Evolutionary conservation across 2,797 vertebrate species (phyloP), one percentile per base, ranked within the genome.

Genomic region (Pelochelys cantorii): DNA sequence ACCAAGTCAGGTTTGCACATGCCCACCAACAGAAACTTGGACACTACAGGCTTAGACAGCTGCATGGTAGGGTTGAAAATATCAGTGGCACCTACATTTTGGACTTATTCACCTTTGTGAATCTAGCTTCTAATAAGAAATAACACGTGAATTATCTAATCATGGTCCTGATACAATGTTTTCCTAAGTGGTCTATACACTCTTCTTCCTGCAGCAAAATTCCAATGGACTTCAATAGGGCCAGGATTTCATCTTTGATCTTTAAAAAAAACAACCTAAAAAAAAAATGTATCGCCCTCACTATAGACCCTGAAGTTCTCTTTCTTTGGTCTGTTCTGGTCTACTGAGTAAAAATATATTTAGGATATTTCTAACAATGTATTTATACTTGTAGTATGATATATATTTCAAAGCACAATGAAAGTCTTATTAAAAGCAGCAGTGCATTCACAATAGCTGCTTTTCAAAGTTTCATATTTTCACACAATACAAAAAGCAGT

Each of bases 301-400:
- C 54, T 2, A 11, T 1, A 1, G 11, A 31, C 4, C 1, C 15
- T 0, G 7, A 65, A 0, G 0, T 42, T 29, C 11, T 27, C 23
- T 59, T 23, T 82, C 11, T 62, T 48, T 11, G 5, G 10, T 10
- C 80, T 15, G 9, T 62, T 55, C 14, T 14, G 31, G 80, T 77
- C 52, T 34, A 23, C 42, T 48, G 74, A 77, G 22, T 68, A 74
- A 42, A 42, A 27, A 75, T 48, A 48, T 48, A 48, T 48, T 75
- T 75, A 48, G 37, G 71, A 48, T 13, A 75, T 75, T 52, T 75
- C 74, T 75, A 75, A 29, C n/a, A 4, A 68, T 34, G 65, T 71
- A 22, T 71, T 34, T 68, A 68, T 48, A 48, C 48, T 48, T 1
- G 3, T 13, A 6, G 37, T 75, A 25, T 27, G 23, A 52, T 77